Conservation (phyloP, 2,888 invertebrate genomes). For the Quadroppia sp. region DNA sequence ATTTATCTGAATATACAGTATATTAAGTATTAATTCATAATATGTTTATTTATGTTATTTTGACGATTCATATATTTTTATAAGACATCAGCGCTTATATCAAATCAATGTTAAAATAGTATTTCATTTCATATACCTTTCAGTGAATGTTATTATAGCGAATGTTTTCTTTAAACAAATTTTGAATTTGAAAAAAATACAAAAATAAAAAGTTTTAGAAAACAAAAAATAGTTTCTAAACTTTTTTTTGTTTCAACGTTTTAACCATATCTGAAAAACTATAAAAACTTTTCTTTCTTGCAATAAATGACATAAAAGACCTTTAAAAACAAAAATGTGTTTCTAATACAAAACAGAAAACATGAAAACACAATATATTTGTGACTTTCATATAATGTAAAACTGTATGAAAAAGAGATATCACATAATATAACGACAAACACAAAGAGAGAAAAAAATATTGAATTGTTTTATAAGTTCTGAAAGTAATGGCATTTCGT, state of each 20-base stretch:
- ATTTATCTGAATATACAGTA: background rate
- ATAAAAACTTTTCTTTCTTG: background rate
- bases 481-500: background rate
- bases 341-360: background rate
- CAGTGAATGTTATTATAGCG: background rate
- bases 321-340: background rate
- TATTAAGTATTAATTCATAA: slow-evolving; percentile 13
- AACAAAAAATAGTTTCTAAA: background rate
- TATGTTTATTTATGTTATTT: slow-evolving; percentile 30
- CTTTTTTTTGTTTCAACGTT: background rate
- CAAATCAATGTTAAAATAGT: background rate
- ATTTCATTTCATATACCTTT: slow-evolving; percentile 5
- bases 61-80: slow-evolving; percentile 30
- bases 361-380: slow-evolving; percentile 12
- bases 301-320: background rate
- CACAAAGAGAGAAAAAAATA: background rate
- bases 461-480: background rate
- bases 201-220: background rate
- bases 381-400: slow-evolving; percentile 14
- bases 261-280: background rate
- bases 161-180: background rate
- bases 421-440: too few relatives aligned
- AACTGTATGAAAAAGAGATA: slow-evolving; percentile 11
- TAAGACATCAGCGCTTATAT: background rate
- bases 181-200: too few relatives aligned